Conservation (phyloP, 1,140 invertebrate species). For the Acromyrmex echinatior region DNA sequence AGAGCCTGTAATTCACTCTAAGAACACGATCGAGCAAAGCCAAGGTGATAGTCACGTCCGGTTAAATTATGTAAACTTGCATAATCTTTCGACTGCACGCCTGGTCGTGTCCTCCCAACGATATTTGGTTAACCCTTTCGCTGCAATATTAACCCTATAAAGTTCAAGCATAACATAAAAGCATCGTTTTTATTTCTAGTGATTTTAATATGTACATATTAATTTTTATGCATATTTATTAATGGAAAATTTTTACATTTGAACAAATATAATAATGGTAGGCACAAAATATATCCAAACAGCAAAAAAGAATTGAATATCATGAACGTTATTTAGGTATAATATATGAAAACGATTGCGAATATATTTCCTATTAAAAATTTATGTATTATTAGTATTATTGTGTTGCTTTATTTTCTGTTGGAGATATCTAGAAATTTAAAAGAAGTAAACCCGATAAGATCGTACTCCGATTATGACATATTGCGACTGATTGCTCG, state of each 20-base stretch:
- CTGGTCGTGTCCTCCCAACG: background rate
- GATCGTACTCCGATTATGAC: conserved; percentile 23
- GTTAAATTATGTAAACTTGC: conserved; percentile 52
- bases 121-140: conserved; percentile 20
- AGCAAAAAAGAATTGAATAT: background rate
- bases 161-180: background rate
- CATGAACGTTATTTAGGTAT: background rate
- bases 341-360: background rate
- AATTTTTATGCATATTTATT: background rate
- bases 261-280: background rate
- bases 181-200: background rate
- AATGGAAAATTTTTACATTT: background rate
- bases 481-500: background rate
- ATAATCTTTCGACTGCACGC: conserved; percentile 32
- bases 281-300: background rate
- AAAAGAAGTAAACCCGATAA: background rate
- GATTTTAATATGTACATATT: background rate
- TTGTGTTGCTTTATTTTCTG: background rate
- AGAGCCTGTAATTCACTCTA: background rate
- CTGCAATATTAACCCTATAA: background rate
- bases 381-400: background rate
- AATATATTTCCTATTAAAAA: conserved; percentile 8
- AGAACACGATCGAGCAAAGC: conserved; percentile 17
- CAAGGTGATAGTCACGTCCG: conserved; percentile 51
- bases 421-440: background rate